Percentiles rank a stretch among this genome's conserved stretches.
Evolutionary conservation across 2,113 vertebrate species (phyloP).

Genomic region (Brachirus orientalis): DNA sequence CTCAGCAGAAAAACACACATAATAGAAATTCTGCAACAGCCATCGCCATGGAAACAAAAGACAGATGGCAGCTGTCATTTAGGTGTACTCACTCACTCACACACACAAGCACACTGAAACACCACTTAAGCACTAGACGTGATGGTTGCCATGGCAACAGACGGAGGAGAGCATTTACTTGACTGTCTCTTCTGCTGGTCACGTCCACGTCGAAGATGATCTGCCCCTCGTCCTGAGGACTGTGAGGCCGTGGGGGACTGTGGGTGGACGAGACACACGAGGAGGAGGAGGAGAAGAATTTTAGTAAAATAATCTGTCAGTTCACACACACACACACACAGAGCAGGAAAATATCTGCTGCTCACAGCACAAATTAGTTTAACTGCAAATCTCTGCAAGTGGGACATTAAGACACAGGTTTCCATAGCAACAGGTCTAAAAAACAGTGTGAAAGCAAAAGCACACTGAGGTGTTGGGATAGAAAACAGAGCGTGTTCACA

Average conservation of each 20-base stretch:
- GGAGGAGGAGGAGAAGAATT: background rate
- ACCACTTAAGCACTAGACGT: constrained; percentile 3
- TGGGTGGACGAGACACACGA: background rate
- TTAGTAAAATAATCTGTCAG: background rate
- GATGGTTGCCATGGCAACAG: constrained; percentile 51
- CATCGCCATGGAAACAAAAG: constrained; percentile 49
- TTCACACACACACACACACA: too few relatives aligned
- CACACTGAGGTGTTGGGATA: too few relatives aligned
- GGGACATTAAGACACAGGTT: background rate
- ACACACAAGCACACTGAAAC: background rate
- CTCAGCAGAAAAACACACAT: too few relatives aligned
- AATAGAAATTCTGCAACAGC: too few relatives aligned
- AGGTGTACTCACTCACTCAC: background rate
- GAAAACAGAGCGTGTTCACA: too few relatives aligned
- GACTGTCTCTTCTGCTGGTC: constrained; percentile 91
- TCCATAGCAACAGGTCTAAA: constrained; percentile 4
- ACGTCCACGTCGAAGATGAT: constrained; percentile 95
- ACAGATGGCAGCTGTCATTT: constrained; percentile 34
- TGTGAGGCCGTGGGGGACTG: constrained; percentile 88
- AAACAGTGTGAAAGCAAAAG: too few relatives aligned
- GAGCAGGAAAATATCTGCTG: too few relatives aligned
- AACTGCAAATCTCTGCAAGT: background rate
- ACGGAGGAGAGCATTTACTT: constrained; percentile 81
- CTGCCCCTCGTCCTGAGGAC: constrained; percentile 93
- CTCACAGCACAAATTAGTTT: background rate